Evolutionary conservation across 2,113 vertebrate species (phyloP), one percentile per base, ranked within the genome.

Genomic region (Phylloscopus trochiloides): DNA sequence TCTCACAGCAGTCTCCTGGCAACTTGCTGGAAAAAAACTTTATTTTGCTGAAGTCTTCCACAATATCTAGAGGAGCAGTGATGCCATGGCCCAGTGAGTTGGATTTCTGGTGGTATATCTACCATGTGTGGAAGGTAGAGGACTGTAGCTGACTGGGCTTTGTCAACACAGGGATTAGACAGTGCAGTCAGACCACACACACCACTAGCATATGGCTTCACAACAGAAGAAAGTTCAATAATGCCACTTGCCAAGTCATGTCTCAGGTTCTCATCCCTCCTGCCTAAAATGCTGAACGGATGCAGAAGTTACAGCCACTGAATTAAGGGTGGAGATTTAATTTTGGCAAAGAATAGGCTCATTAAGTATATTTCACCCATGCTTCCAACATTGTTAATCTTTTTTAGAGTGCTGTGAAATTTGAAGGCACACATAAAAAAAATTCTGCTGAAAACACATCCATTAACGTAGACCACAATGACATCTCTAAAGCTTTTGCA

Each of bases 371-470:
- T 94, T 96, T 96, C 84, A 83, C 38, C 75, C 66, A 83, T 92
- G 86, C 77, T 95, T 96, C 79, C 95, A 72, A 90, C 75, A 80
- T 40, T 92, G 90, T 96, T 92, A 86, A 94, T 96, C 91, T 95
- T 36, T 68, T 91, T 84, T 84, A 63, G 95, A 97, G 75, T 94
- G 92, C 73, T 95, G 61, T 51, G 55, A 94, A 96, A 80, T 96
- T 92, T 68, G 72, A 93, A 92, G 24, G 14, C 72, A 63, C 18
- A 11, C 16, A 62, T 70, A 74, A 90, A 87, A 82, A 82, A 93
- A 70, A 52, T 68, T 96, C 74, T 63, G 32, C 65, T 63, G 77
- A 76, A 96, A 95, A 90, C 18, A 45, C 32, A 50, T 76, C 94
- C 94, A 94, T 90, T 94, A 94, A 86, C 59, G 48, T 17, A 94